Evolutionary conservation across 2,113 vertebrate species (phyloP), one percentile per base, ranked within the genome.

Genomic region (Falcunculus frontatus): DNA sequence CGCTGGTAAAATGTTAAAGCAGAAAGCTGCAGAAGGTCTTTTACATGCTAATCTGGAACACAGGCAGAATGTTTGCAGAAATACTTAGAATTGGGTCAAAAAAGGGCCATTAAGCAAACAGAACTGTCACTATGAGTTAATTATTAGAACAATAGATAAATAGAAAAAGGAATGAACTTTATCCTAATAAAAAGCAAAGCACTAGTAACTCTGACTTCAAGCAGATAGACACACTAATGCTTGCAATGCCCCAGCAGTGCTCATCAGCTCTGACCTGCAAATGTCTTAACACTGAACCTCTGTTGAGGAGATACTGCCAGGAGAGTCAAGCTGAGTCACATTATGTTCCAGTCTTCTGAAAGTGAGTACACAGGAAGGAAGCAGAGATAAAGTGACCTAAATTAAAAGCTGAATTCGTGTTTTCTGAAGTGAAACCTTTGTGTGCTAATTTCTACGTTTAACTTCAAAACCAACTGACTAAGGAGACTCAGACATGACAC

Each of bases 301-400:
- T 92, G 60, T 60, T 86, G 85, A 96, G 85, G 79, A 84, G 86
- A 77, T 56, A 46, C 55, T 93, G 92, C 85, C 92, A 95, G 80
- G 89, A 90, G 79, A 96, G 80, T 92, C 94, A 92, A 92, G 88
- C 92, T 91, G 90, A 80, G 93, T 56, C 90, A 86, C 92, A 92
- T 96, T 96, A 83, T 93, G 79, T 94, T 93, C 76, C 84, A 87
- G 44, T 56, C 68, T 92, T 90, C 78, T 89, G 47, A 75, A 93
- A 88, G 68, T 81, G 86, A 93, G 33, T 37, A 82, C 73, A 89
- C 8, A 53, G 88, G 88, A 93, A 93, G 56, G 83, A 94, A 81
- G 65, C 60, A 77, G 50, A 93, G 82, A 85, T 76, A 73, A 84
- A 91, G 47, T 86, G 85, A 93, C 92, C 85, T 86, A 88, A 88